These are phyloP conservation scores for Protodeltote pygarga DNA, from an alignment of 2,888 invertebrate species.

Conservation along the genomic window DNA sequence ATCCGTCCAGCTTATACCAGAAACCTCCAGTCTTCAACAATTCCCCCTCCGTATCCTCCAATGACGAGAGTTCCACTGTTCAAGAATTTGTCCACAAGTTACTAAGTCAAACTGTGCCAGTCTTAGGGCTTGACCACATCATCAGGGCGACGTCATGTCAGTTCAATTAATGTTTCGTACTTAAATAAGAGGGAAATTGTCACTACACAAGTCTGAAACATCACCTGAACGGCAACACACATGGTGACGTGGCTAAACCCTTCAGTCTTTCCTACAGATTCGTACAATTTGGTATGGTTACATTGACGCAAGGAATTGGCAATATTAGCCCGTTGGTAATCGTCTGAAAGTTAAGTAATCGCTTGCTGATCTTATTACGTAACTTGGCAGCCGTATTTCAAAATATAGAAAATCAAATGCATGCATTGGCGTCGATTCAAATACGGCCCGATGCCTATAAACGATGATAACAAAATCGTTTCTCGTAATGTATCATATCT, in stretches of 20 bases:
- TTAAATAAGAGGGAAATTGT: too few species aligned
- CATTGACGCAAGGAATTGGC: too few species aligned
- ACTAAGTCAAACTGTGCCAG: constrained; percentile 22
- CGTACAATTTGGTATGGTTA: too few species aligned
- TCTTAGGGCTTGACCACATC: too few species aligned
- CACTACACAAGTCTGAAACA: too few species aligned
- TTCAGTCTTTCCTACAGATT: too few species aligned
- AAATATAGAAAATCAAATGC: constrained; percentile 1
- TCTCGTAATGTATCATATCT: neutral
- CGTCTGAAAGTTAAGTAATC: too few species aligned
- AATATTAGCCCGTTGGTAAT: too few species aligned
- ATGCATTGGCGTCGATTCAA: constrained; percentile 13
- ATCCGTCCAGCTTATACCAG: constrained; percentile 76
- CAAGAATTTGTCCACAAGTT: constrained; percentile 42
- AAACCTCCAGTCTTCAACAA: constrained; percentile 72
- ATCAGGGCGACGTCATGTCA: too few species aligned
- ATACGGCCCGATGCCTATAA: constrained; percentile 1
- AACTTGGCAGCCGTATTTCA: neutral
- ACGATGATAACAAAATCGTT: constrained; percentile 23
- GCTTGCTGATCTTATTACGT: constrained; percentile 1
- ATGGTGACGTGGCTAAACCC: too few species aligned
- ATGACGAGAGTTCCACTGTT: constrained; percentile 38
- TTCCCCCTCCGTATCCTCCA: constrained; percentile 40
- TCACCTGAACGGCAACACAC: too few species aligned
- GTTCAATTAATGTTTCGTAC: too few species aligned